Evolutionary conservation across 2,888 invertebrate species (phyloP).

Genomic region (Lamellibrachia columna): DNA sequence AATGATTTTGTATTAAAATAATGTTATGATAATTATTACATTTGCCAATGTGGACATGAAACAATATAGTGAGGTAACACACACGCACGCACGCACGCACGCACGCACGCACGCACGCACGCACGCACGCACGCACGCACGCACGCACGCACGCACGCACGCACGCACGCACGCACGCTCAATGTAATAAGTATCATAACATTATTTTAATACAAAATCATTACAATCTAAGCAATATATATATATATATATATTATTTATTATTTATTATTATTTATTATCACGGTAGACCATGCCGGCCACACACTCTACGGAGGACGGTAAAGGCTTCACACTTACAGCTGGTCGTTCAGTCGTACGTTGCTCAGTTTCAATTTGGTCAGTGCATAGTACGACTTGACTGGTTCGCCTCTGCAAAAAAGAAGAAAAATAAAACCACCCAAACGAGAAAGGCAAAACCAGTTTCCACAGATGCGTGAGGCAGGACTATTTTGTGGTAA

Average conservation of each 20-base stretch:
- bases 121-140: neutral
- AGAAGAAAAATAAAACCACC: neutral
- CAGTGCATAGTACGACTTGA: constrained; percentile 54
- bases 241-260: neutral
- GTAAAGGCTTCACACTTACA: constrained; percentile 54
- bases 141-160: neutral
- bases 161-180: neutral
- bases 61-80: too few relatives aligned
- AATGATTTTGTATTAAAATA: neutral
- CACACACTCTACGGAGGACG: neutral
- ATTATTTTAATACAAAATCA: neutral
- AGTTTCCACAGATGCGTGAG: neutral
- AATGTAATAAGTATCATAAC: neutral
- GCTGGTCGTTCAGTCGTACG: constrained; percentile 59
- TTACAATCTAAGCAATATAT: neutral
- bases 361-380: constrained; percentile 60
- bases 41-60: neutral
- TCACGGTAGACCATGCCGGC: neutral
- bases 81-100: neutral
- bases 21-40: neutral
- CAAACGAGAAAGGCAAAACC: neutral
- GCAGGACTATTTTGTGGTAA: neutral
- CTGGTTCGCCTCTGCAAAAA: constrained; percentile 45
- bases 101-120: neutral
- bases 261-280: neutral